Percentiles rank a stretch among this genome's conserved stretches.
Conservation (phyloP, 2,888 invertebrate species). For the Chrysolina oricalcia region DNA sequence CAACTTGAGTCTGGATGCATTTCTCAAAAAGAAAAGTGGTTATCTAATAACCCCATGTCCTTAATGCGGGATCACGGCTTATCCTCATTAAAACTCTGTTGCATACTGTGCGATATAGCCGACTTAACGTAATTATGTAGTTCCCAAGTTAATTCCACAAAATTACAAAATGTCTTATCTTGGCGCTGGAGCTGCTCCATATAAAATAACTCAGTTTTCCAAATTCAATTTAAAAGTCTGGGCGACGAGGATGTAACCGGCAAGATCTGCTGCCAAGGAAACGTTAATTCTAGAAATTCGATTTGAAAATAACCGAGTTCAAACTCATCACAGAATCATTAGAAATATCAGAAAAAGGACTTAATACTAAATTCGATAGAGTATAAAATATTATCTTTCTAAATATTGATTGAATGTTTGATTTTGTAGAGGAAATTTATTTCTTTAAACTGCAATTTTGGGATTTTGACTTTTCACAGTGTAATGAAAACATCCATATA, state of each 20-base stretch:
- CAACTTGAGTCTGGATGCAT: too few relatives aligned
- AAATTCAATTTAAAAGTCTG: conserved; percentile 8
- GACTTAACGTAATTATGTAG: conserved; percentile 3
- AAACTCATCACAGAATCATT: background rate
- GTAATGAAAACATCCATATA: too few relatives aligned
- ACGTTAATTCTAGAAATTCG: background rate
- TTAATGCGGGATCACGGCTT: background rate
- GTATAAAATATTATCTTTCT: too few relatives aligned
- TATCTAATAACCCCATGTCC: background rate
- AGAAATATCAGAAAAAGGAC: too few relatives aligned
- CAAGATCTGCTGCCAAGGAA: background rate
- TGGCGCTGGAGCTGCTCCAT: conserved; percentile 1
- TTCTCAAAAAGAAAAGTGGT: background rate
- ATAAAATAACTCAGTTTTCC: conserved; percentile 10
- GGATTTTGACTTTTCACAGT: too few relatives aligned
- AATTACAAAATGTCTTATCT: conserved; percentile 19
- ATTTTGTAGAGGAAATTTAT: too few relatives aligned
- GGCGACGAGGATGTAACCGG: background rate
- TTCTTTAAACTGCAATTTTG: too few relatives aligned
- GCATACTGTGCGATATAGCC: background rate
- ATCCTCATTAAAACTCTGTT: conserved; percentile 3
- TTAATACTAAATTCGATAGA: too few relatives aligned
- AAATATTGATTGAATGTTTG: too few relatives aligned
- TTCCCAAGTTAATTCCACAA: background rate
- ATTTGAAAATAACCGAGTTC: background rate